A percentile compares a stretch with the other conserved stretches of the same genome.
phyloP scores from a whole-genome alignment of 2,113 vertebrate species.

The Elanus axillaris region DNA sequence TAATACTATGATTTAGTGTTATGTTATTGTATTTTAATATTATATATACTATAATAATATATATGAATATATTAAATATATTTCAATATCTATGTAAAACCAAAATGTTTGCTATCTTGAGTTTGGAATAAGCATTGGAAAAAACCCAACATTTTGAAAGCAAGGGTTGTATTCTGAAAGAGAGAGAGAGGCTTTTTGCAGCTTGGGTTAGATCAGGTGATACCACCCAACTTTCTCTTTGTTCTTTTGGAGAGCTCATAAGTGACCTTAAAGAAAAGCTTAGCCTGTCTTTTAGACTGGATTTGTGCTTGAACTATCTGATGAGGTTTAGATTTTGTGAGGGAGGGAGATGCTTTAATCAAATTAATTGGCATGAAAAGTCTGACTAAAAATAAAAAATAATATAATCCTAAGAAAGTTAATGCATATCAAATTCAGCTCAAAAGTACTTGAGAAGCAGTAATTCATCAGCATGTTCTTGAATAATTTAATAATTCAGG shows the following conservation, averaged over 20 bases:
- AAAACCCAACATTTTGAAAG: not conserved
- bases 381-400: not conserved
- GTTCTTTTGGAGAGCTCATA: not conserved
- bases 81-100: not conserved
- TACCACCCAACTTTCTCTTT: not conserved
- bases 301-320: not conserved
- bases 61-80: not conserved
- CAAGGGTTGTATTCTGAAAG: not conserved
- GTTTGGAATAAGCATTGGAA: not conserved
- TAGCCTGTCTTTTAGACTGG: not conserved
- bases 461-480: slow-evolving; percentile 9
- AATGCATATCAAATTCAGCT: not conserved
- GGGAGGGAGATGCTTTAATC: not conserved
- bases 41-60: too few relatives aligned
- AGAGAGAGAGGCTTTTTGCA: not conserved
- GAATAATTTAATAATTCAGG: slow-evolving; percentile 12
- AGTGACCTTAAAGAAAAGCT: not conserved
- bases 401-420: slow-evolving; percentile 1
- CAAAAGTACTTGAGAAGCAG: not conserved
- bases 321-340: not conserved
- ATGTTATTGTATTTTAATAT: not conserved
- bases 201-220: not conserved
- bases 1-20: not conserved
- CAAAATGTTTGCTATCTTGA: not conserved
- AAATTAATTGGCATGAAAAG: slow-evolving; percentile 15